A percentile compares a stretch with the other conserved stretches of the same genome.
These are phyloP conservation scores for Arrhamphus sclerolepis DNA, from an alignment of 2,797 vertebrate species.

Conservation along the genomic window DNA sequence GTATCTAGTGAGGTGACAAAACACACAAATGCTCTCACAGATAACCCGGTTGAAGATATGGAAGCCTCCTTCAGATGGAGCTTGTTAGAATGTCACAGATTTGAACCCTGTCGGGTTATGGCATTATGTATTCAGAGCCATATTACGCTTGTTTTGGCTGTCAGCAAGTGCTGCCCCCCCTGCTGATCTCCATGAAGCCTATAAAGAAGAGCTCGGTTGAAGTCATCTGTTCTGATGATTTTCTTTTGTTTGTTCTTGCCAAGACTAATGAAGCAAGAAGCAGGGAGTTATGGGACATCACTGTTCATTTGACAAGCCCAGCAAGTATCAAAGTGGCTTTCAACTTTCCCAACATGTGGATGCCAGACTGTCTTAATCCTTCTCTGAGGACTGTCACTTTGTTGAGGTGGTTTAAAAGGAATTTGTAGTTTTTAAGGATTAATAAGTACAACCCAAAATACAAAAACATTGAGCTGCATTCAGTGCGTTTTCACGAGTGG, in stretches of 20 bases:
- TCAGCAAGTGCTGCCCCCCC: constrained; percentile 83
- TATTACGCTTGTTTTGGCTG: constrained; percentile 88
- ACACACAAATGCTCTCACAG: constrained; percentile 54
- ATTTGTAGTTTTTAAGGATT: too few species aligned
- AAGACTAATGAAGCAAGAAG: constrained; percentile 70
- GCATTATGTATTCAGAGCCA: constrained; percentile 97
- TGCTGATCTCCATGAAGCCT: constrained; percentile 82
- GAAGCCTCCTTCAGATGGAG: constrained; percentile 84
- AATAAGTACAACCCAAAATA: too few species aligned
- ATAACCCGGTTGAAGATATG: constrained; percentile 58
- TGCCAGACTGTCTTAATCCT: background rate
- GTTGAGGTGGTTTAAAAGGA: too few species aligned
- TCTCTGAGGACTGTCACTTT: background rate
- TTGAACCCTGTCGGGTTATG: constrained; percentile 93
- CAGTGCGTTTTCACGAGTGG: too few species aligned
- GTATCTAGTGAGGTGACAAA: constrained; percentile 67
- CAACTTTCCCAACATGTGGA: constrained; percentile 35
- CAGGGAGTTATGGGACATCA: constrained; percentile 26
- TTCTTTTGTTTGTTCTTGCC: constrained; percentile 71
- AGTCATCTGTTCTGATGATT: constrained; percentile 68
- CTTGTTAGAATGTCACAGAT: constrained; percentile 93
- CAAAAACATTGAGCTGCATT: too few species aligned
- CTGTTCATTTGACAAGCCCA: constrained; percentile 78
- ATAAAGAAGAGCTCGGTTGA: constrained; percentile 60
- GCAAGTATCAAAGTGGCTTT: constrained; percentile 36